A percentile compares a stretch with the other conserved stretches of the same genome.
Conservation (phyloP, 2,888 invertebrate species). For the Phyto melanocephala region DNA sequence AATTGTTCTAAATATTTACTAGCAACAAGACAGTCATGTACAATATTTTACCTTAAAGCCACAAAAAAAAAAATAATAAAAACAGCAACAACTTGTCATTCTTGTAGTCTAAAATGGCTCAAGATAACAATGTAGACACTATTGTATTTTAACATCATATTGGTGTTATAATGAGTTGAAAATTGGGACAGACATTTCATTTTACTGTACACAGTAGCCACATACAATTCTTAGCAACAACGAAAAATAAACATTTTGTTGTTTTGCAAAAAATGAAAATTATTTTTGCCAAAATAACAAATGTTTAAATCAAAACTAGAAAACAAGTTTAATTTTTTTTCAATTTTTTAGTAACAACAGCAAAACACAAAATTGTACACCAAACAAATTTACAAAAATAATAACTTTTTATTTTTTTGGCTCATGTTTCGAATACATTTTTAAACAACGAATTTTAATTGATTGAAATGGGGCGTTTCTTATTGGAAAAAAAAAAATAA, state of each 20-base stretch:
- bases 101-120: constrained; percentile 38
- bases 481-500: background rate
- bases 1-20: constrained; percentile 8
- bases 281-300: constrained; percentile 32
- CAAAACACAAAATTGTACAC: constrained; percentile 10
- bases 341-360: background rate
- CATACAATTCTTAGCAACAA: background rate
- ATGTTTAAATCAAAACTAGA: background rate
- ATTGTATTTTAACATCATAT: background rate
- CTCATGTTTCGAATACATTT: constrained; percentile 18
- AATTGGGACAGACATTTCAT: background rate
- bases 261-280: too few relatives aligned
- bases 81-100: constrained; percentile 33
- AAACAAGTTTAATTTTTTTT: constrained; percentile 47
- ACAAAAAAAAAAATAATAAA: too few relatives aligned
- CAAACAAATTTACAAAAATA: constrained; percentile 7
- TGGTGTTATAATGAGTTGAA: background rate
- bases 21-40: constrained; percentile 53
- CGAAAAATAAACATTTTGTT: background rate
- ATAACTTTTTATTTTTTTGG: background rate
- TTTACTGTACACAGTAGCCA: constrained; percentile 16
- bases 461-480: constrained; percentile 20
- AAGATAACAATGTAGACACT: constrained; percentile 38
- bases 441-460: constrained; percentile 1
- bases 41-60: constrained; percentile 25